phyloP scores from a whole-genome alignment of 2,113 vertebrate species.

The Dromas ardeola region DNA sequence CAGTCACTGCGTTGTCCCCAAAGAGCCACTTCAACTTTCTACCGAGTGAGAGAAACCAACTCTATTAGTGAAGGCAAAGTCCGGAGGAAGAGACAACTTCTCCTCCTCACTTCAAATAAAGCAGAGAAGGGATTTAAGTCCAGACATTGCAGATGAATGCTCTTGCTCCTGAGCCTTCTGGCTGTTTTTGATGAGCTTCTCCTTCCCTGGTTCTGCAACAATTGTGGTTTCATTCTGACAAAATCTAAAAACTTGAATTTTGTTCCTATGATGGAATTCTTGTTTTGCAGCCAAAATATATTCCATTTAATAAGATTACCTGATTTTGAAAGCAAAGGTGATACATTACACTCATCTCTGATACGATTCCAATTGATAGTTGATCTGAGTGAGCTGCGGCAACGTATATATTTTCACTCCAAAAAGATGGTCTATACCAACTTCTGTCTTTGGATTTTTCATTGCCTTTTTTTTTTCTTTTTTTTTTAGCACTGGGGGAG shows the following conservation, averaged over 20 bases:
- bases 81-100: neutral
- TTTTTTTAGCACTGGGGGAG: neutral
- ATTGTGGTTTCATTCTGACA: neutral
- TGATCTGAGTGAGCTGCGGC: neutral
- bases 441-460: neutral
- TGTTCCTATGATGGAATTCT: neutral
- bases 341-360: neutral
- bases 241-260: neutral
- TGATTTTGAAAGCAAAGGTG: neutral
- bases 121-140: neutral
- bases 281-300: neutral
- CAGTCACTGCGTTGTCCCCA: neutral
- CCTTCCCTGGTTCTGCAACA: neutral
- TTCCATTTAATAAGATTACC: neutral
- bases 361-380: neutral
- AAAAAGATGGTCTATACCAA: neutral
- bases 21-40: neutral
- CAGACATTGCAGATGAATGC: rapidly evolving
- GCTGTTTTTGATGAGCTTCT: neutral
- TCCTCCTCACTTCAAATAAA: neutral
- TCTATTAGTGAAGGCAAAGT: neutral
- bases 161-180: neutral
- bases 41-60: neutral
- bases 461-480: neutral
- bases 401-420: neutral